Percentiles rank a stretch among this genome's conserved stretches.
Conservation (phyloP, 2,113 vertebrate species). For the Pyxicephalus adspersus region DNA sequence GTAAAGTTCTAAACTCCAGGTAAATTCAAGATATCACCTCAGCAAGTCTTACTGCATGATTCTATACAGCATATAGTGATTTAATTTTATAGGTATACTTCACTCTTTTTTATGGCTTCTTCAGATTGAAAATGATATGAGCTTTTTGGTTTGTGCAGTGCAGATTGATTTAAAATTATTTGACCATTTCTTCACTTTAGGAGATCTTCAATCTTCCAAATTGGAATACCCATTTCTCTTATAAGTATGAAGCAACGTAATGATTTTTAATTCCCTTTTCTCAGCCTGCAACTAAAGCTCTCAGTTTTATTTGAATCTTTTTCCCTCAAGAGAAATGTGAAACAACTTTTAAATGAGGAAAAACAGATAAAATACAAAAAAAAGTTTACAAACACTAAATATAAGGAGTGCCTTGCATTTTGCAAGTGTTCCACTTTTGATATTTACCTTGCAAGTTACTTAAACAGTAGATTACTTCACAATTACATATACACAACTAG, state of each 20-base stretch:
- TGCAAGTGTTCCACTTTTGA: no score
- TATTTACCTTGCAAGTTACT: no score
- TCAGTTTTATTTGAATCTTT: conserved; percentile 28
- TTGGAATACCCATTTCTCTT: conserved; percentile 51
- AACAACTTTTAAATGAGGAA: neutral
- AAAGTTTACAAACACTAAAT: conserved; percentile 6
- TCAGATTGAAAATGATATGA: conserved; percentile 56
- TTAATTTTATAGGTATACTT: conserved; percentile 62
- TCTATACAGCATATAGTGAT: conserved; percentile 44
- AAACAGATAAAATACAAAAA: conserved; percentile 9
- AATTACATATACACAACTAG: no score
- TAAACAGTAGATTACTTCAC: no score
- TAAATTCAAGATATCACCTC: conserved; percentile 54
- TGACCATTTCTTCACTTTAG: conserved; percentile 59
- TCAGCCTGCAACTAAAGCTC: conserved; percentile 43
- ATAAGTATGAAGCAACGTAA: conserved; percentile 38
- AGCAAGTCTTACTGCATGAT: conserved; percentile 35
- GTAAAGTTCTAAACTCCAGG: conserved; percentile 52
- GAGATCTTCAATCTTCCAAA: conserved; percentile 60
- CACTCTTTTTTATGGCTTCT: conserved; percentile 58
- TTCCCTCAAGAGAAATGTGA: conserved; percentile 16
- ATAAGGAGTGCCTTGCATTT: neutral
- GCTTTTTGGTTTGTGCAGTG: conserved; percentile 35
- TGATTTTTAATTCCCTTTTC: conserved; percentile 55
- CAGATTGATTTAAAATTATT: conserved; percentile 61